Evolutionary conservation across 2,888 invertebrate genomes (phyloP).

Genomic region (Amitus sp.): DNA sequence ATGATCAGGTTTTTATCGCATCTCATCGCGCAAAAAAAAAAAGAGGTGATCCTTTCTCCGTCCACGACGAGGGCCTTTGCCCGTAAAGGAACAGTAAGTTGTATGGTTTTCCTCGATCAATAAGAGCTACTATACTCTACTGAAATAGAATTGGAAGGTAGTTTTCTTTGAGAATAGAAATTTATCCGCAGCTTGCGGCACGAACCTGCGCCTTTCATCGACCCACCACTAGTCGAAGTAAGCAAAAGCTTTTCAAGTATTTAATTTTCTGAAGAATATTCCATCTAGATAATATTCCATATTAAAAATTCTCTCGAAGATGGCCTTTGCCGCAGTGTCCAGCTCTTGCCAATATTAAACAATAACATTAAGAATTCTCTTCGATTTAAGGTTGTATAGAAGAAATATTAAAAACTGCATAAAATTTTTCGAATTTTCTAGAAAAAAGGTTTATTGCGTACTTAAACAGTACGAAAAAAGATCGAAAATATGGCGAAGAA

Average conservation of each 20-base stretch:
- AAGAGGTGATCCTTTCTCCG: constrained; percentile 6
- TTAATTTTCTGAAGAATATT: constrained; percentile 3
- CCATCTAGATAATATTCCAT: too few species aligned
- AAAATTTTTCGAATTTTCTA: too few species aligned
- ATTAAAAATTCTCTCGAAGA: too few species aligned
- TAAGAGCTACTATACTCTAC: constrained; percentile 12
- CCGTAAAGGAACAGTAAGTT: constrained; percentile 9
- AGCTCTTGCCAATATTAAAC: too few species aligned
- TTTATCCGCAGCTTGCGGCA: constrained; percentile 8
- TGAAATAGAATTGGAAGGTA: constrained; percentile 14
- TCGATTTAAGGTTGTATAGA: too few species aligned
- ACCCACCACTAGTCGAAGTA: constrained; percentile 4
- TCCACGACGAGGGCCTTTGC: neutral
- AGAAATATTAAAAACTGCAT: too few species aligned
- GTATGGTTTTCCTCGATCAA: constrained; percentile 13
- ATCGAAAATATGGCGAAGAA: too few species aligned
- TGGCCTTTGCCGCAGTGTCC: too few species aligned
- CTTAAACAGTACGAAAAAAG: too few species aligned
- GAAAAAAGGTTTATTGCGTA: too few species aligned
- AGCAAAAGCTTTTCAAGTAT: constrained; percentile 12
- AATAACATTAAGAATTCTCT: too few species aligned
- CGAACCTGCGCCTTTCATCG: constrained; percentile 8
- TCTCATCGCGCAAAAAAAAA: constrained; percentile 6
- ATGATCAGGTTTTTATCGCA: constrained; percentile 2
- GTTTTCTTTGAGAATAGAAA: constrained; percentile 13